Conservation (phyloP, 2,113 vertebrate species). For the Odontesthes bonariensis region DNA sequence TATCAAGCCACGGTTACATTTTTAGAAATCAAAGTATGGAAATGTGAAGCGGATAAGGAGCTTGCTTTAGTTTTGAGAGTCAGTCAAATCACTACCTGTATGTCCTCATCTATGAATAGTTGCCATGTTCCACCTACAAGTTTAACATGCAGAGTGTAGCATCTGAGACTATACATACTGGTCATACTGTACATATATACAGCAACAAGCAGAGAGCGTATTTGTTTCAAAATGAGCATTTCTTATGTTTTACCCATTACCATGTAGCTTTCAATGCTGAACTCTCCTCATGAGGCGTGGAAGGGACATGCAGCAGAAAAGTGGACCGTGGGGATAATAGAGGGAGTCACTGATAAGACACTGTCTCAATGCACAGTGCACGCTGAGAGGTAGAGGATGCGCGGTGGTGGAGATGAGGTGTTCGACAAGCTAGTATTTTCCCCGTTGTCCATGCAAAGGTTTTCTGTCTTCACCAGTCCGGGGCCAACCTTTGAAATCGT, state of each 20-base stretch:
- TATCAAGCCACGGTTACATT: constrained; percentile 14
- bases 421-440: constrained; percentile 47
- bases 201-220: constrained; percentile 52
- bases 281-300: constrained; percentile 35
- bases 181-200: constrained; percentile 81
- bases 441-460: constrained; percentile 68
- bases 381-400: constrained; percentile 79
- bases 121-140: constrained; percentile 67
- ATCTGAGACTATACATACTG: constrained; percentile 72
- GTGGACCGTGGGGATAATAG: constrained; percentile 31
- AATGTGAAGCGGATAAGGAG: constrained; percentile 33
- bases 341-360: constrained; percentile 40
- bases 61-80: constrained; percentile 44
- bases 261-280: constrained; percentile 15
- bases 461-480: constrained; percentile 41
- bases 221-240: constrained; percentile 44
- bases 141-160: constrained; percentile 79
- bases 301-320: constrained; percentile 53
- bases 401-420: constrained; percentile 52
- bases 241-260: constrained; percentile 32
- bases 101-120: constrained; percentile 51
- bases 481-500: constrained; percentile 50
- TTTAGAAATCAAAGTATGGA: constrained; percentile 38
- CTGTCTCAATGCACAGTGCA: constrained; percentile 53
- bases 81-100: constrained; percentile 45